Percentiles rank a stretch among this genome's conserved stretches.
Evolutionary conservation across 2,797 vertebrate genomes (phyloP).

Genomic region (Cephalopachus bancanus): DNA sequence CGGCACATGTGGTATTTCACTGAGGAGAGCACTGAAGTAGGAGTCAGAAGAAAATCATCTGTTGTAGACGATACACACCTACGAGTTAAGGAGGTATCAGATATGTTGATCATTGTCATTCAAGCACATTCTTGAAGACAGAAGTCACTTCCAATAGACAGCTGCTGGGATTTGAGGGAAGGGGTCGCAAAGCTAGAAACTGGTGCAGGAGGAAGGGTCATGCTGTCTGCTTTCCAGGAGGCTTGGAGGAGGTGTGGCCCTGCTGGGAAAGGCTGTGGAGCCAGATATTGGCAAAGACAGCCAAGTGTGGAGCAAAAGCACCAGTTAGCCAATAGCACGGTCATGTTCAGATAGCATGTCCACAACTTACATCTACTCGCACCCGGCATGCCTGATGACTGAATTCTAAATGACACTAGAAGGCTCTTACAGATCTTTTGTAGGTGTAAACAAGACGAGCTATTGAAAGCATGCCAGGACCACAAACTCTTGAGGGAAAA

Average conservation of each 20-base stretch:
- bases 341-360: not conserved
- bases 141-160: not conserved
- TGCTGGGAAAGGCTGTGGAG: not conserved
- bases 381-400: not conserved
- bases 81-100: not conserved
- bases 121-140: not conserved
- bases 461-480: constrained; percentile 59
- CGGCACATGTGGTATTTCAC: not conserved
- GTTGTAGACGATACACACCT: not conserved
- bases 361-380: not conserved
- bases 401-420: constrained; percentile 4
- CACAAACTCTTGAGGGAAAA: constrained; percentile 72
- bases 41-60: not conserved
- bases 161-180: not conserved
- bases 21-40: not conserved
- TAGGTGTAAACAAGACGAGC: not conserved
- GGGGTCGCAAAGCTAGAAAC: not conserved
- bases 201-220: not conserved
- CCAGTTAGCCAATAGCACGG: not conserved
- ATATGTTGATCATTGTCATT: not conserved
- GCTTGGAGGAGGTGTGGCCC: no score
- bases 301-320: not conserved
- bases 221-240: not conserved
- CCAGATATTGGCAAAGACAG: constrained; percentile 1
- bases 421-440: not conserved